Conservation (phyloP, 2,113 vertebrate species). For the Alouatta palliata region DNA sequence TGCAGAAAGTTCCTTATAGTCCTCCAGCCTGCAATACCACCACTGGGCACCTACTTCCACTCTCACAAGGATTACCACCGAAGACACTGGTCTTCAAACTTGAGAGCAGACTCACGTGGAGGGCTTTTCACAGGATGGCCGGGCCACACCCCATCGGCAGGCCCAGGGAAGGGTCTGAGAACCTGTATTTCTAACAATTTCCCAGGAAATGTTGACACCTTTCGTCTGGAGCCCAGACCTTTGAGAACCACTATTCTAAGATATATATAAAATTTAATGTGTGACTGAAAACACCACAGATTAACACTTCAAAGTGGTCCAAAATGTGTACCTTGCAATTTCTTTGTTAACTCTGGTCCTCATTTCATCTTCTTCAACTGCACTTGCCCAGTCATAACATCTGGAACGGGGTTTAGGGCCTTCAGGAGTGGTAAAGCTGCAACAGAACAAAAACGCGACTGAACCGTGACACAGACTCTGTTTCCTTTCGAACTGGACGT, state of each 20-base stretch:
- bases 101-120: not conserved
- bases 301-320: rapidly evolving
- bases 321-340: constrained; percentile 88
- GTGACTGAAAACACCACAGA: not conserved
- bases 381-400: constrained; percentile 92
- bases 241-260: not conserved
- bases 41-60: not conserved
- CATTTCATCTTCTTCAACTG: constrained; percentile 94
- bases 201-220: not conserved
- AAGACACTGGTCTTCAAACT: not conserved
- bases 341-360: constrained; percentile 90
- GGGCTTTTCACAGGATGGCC: no score
- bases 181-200: not conserved
- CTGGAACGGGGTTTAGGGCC: constrained; percentile 86
- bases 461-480: not conserved
- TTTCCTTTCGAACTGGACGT: rapidly evolving
- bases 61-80: not conserved
- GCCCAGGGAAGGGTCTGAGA: no score
- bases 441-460: not conserved
- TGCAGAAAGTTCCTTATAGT: not conserved
- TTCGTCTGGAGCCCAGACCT: not conserved
- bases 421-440: constrained; percentile 96
- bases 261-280: rapidly evolving
- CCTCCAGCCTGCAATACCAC: no score
- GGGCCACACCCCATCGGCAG: not conserved